phyloP scores from a whole-genome alignment of 2,888 invertebrate genomes.

The Hirtodrosophila cameraria region DNA sequence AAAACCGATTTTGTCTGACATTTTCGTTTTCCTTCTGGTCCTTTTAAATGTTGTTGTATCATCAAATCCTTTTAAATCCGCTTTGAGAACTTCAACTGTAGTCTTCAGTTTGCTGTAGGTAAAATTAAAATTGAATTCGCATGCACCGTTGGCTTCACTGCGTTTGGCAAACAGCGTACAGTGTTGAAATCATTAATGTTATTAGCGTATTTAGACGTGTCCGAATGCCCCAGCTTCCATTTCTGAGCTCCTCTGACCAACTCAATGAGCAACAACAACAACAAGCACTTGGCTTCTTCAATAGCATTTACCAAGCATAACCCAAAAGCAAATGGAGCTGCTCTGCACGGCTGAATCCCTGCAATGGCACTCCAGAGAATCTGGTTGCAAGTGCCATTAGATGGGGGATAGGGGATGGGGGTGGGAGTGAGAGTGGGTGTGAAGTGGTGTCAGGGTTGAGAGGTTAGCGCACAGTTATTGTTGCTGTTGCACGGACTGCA shows the following conservation, averaged over 20 bases:
- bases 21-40: too few species aligned
- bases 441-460: neutral
- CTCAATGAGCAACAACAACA: conserved; percentile 25
- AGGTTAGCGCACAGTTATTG: neutral
- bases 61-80: too few species aligned
- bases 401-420: neutral
- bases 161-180: conserved; percentile 25
- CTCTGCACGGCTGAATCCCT: conserved; percentile 44
- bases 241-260: too few species aligned
- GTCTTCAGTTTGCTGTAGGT: conserved; percentile 26
- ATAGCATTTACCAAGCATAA: conserved; percentile 34
- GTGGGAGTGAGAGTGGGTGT: too few species aligned
- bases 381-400: conserved; percentile 48
- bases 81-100: too few species aligned
- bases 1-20: too few species aligned
- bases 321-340: conserved; percentile 42
- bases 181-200: conserved; percentile 52
- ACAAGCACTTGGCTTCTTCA: conserved; percentile 7
- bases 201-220: conserved; percentile 57
- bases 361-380: conserved; percentile 44
- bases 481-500: conserved; percentile 27
- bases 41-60: too few species aligned
- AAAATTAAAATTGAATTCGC: conserved; percentile 65
- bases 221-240: conserved; percentile 42
- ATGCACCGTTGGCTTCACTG: conserved; percentile 54